These are phyloP conservation scores for Pseudorectes ferrugineus DNA, from an alignment of 2,113 vertebrate genomes.

Conservation along the genomic window DNA sequence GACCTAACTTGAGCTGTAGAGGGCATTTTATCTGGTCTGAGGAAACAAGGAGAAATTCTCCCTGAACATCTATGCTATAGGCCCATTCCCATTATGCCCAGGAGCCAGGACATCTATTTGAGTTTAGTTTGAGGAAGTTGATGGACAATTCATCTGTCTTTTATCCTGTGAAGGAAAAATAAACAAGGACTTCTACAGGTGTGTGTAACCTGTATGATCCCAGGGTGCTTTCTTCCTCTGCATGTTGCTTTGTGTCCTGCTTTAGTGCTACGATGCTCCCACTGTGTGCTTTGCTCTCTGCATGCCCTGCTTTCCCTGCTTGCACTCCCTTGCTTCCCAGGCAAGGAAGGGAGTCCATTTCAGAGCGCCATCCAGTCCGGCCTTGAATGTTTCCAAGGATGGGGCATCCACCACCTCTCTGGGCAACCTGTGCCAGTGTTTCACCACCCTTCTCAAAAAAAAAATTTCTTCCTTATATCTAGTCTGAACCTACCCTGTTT, in stretches of 20 bases:
- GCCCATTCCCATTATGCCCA: background rate
- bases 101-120: background rate
- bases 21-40: background rate
- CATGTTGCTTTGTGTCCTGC: background rate
- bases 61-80: background rate
- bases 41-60: background rate
- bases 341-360: background rate
- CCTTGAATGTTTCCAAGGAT: background rate
- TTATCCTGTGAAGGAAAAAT: background rate
- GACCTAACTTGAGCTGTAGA: background rate
- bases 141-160: background rate
- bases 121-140: background rate
- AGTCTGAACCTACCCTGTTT: background rate
- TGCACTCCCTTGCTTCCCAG: background rate
- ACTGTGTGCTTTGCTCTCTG: background rate
- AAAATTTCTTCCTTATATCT: background rate
- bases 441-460: background rate
- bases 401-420: too few relatives aligned
- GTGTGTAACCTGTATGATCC: background rate
- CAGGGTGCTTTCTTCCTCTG: background rate
- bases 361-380: background rate
- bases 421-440: background rate
- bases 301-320: background rate
- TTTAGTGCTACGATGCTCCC: background rate
- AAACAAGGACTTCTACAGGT: background rate